Conservation (phyloP, 2,797 vertebrate species). For the Octomys mimax region DNA sequence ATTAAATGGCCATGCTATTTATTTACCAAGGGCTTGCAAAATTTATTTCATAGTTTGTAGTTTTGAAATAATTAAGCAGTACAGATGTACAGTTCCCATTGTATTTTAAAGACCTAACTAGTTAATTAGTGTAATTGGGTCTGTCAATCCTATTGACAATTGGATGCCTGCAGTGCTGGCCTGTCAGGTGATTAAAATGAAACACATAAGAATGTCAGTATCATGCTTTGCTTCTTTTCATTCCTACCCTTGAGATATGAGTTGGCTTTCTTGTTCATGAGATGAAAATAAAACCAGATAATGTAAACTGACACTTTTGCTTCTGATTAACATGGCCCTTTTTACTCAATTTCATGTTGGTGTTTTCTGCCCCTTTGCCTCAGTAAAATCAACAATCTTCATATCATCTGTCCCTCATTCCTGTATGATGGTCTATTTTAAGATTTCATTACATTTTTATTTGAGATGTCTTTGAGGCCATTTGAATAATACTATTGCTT, state of each 20-base stretch:
- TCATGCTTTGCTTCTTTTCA: not conserved
- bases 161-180: not conserved
- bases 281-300: constrained; percentile 35
- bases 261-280: constrained; percentile 48
- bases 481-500: not conserved
- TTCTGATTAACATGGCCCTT: not conserved
- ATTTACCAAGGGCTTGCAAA: constrained; percentile 61
- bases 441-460: not conserved
- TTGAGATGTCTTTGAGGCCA: not conserved
- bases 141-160: constrained; percentile 58
- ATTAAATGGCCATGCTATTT: not conserved
- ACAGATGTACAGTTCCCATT: constrained; percentile 7
- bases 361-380: not conserved
- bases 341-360: not conserved
- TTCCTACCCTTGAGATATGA: not conserved
- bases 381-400: not conserved
- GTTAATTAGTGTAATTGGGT: constrained; percentile 77
- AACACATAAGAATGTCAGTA: not conserved
- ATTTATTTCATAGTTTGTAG: constrained; percentile 69
- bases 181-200: constrained; percentile 54
- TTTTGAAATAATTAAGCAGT: constrained; percentile 70
- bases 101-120: constrained; percentile 63
- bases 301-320: not conserved
- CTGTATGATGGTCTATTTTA: not conserved
- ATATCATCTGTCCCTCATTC: not conserved